Evolutionary conservation across 2,113 vertebrate species (phyloP).

Genomic region (Eulemur rufifrons): DNA sequence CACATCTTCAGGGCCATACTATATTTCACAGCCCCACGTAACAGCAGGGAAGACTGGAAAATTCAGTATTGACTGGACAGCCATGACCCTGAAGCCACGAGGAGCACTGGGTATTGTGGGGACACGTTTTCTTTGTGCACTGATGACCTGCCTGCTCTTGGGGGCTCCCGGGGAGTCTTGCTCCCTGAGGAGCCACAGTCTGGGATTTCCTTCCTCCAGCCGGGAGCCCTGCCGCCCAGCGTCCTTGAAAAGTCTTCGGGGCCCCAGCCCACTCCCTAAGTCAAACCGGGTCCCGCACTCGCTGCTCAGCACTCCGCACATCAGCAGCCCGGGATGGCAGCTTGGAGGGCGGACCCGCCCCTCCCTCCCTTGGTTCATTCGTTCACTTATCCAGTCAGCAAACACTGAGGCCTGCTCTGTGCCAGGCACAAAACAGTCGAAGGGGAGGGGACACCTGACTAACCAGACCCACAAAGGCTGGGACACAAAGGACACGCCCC

Average conservation of each 20-base stretch:
- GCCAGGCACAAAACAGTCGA: neutral
- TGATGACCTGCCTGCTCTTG: neutral
- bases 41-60: neutral
- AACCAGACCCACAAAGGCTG: neutral
- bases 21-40: rapidly evolving
- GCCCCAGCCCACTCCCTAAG: neutral
- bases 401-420: neutral
- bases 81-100: neutral
- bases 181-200: neutral
- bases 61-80: no score
- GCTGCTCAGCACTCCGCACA: neutral
- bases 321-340: neutral
- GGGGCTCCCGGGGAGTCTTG: neutral
- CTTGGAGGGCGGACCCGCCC: neutral
- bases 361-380: neutral
- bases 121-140: neutral
- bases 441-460: neutral
- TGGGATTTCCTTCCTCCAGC: neutral
- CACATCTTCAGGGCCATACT: neutral
- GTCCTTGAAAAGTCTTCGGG: neutral
- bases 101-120: neutral
- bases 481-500: neutral
- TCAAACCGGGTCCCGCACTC: no score
- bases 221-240: no score
- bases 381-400: neutral